phyloP scores from a whole-genome alignment of 2,888 invertebrate genomes.

The Pseudoips prasinana region DNA sequence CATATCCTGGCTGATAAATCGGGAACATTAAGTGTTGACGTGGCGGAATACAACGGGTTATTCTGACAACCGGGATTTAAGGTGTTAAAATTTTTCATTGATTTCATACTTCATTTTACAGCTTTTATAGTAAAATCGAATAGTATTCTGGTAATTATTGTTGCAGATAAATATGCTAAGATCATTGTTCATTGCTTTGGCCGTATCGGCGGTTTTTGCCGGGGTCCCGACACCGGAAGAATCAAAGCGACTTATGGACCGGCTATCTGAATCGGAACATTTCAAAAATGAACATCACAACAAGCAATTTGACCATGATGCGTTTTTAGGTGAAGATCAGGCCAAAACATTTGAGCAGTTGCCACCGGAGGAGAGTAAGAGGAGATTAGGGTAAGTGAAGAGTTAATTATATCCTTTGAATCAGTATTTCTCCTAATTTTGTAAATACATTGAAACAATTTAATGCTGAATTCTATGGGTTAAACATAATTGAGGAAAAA shows the following conservation, averaged over 20 bases:
- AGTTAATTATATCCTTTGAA: no score
- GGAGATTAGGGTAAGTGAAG: constrained; percentile 89
- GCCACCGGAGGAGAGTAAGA: constrained; percentile 96
- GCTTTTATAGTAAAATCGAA: no score
- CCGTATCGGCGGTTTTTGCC: constrained; percentile 64
- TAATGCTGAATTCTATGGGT: no score
- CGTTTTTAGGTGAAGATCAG: constrained; percentile 96
- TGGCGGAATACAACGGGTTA: constrained; percentile 43
- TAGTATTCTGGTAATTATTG: no score
- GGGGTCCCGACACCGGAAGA: constrained; percentile 89
- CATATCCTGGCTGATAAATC: neutral
- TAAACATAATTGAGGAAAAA: no score
- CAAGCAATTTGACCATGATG: constrained; percentile 97
- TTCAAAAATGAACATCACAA: constrained; percentile 91
- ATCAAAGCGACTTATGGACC: constrained; percentile 84
- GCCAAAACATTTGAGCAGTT: constrained; percentile 97
- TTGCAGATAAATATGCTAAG: constrained; percentile 56
- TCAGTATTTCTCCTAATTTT: no score
- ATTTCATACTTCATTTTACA: no score
- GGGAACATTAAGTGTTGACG: constrained; percentile 48
- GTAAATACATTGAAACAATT: no score
- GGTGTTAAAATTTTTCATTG: no score
- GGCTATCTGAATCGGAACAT: constrained; percentile 90
- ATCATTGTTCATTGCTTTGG: constrained; percentile 57
- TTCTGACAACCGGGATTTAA: no score